Conservation (phyloP, 1,140 invertebrate genomes). For the Atta cephalotes region DNA sequence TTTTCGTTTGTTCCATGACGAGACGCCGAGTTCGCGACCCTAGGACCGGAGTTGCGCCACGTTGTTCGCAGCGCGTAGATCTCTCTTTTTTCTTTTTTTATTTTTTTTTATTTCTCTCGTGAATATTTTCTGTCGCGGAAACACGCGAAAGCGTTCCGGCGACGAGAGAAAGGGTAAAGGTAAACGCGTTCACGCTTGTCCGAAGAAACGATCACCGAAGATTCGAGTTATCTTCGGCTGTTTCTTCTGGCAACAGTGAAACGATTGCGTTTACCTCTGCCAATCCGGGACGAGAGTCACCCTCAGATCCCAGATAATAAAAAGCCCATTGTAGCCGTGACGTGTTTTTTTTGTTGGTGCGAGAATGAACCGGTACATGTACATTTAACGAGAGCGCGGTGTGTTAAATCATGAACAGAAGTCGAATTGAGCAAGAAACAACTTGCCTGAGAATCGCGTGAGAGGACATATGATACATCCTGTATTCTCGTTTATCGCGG, state of each 20-base stretch:
- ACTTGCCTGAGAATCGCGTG: constrained; percentile 10
- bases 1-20: not conserved
- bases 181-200: constrained; percentile 4
- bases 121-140: constrained; percentile 68
- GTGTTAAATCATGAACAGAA: constrained; percentile 1
- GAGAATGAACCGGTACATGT: not conserved
- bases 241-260: constrained; percentile 42
- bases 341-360: constrained; percentile 79
- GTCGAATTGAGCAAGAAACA: not conserved
- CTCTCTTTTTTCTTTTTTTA: constrained; percentile 36
- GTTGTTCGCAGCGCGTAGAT: constrained; percentile 83
- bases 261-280: constrained; percentile 48
- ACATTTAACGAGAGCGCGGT: not conserved
- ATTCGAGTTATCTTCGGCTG: not conserved
- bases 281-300: constrained; percentile 58
- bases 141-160: constrained; percentile 57
- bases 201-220: constrained; percentile 1
- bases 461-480: not conserved
- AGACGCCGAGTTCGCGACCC: constrained; percentile 35
- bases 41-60: constrained; percentile 83
- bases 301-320: constrained; percentile 71
- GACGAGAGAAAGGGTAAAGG: constrained; percentile 45
- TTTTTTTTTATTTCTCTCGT: constrained; percentile 29
- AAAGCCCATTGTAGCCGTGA: constrained; percentile 82
- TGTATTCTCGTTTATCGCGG: not conserved